A percentile compares a stretch with the other conserved stretches of the same genome.
These are phyloP conservation scores for Drosophila seguyi DNA, from an alignment of 1,140 invertebrate genomes.

Conservation along the genomic window DNA sequence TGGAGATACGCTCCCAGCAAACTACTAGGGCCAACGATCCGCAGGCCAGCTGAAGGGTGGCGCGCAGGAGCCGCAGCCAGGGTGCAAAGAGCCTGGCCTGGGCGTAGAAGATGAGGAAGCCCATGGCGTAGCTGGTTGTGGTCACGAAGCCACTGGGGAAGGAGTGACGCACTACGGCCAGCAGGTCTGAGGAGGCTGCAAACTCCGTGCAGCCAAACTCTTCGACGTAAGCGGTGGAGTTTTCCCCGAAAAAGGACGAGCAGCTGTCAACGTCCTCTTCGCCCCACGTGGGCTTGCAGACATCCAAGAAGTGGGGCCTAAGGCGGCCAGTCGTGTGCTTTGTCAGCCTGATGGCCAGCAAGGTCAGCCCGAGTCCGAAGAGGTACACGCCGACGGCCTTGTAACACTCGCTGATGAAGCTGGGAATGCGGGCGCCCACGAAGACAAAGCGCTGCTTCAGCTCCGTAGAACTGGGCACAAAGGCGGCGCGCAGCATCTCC, in stretches of 20 bases:
- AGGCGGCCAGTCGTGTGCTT: constrained; percentile 66
- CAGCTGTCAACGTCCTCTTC: constrained; percentile 27
- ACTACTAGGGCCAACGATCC: constrained; percentile 52
- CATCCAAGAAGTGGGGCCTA: constrained; percentile 73
- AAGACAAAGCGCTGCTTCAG: constrained; percentile 72
- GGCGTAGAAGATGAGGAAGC: constrained; percentile 66
- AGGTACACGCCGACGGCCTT: constrained; percentile 75
- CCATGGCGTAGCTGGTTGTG: constrained; percentile 69
- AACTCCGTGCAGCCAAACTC: constrained; percentile 68
- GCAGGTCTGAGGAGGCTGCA: constrained; percentile 59
- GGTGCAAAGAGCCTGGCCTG: constrained; percentile 64
- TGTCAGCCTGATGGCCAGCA: constrained; percentile 53
- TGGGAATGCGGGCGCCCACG: constrained; percentile 72
- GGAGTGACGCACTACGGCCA: constrained; percentile 65
- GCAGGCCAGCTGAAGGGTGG: constrained; percentile 57
- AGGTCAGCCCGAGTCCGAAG: constrained; percentile 60
- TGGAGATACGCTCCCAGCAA: constrained; percentile 63
- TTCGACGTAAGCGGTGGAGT: constrained; percentile 45
- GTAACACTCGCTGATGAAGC: constrained; percentile 79
- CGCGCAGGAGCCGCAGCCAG: constrained; percentile 59
- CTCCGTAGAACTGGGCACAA: constrained; percentile 48
- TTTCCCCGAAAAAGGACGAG: background rate
- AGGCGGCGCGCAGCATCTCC: constrained; percentile 74
- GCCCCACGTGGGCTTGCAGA: constrained; percentile 72
- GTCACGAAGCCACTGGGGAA: constrained; percentile 74